Evolutionary conservation across 1,140 invertebrate species (phyloP).

Genomic region (Cydia strobilella): DNA sequence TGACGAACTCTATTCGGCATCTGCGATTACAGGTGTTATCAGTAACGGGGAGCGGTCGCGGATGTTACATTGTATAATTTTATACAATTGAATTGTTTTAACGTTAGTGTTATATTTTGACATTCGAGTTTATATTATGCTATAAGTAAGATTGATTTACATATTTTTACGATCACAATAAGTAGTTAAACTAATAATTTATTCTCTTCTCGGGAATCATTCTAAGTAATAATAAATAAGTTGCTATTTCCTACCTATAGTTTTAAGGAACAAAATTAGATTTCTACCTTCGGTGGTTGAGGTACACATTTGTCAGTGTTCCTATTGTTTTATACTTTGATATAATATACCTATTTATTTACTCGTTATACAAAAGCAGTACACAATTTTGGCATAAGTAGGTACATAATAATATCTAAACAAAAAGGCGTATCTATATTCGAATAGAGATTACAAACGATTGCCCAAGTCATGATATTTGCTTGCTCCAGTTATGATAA

Average conservation of each 20-base stretch:
- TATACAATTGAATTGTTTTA: neutral
- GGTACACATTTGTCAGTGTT: too few species aligned
- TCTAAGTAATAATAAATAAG: too few species aligned
- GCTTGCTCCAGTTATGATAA: slow-evolving; percentile 49
- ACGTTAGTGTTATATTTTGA: neutral
- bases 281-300: too few species aligned
- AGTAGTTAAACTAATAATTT: too few species aligned
- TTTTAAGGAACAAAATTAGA: too few species aligned
- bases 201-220: too few species aligned
- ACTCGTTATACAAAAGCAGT: neutral
- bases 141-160: too few species aligned
- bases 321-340: too few species aligned
- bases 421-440: slow-evolving; percentile 21
- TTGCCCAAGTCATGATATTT: slow-evolving; percentile 46
- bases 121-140: too few species aligned
- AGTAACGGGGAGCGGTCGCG: slow-evolving; percentile 23
- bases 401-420: neutral
- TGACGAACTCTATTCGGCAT: slow-evolving; percentile 25
- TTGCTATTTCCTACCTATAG: too few species aligned
- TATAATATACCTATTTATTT: too few species aligned
- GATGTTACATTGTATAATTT: neutral
- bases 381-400: neutral
- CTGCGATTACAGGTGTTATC: slow-evolving; percentile 24
- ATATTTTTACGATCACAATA: too few species aligned
- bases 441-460: slow-evolving; percentile 40